Evolutionary conservation across 2,888 invertebrate species (phyloP).

Genomic region (Sepioteuthis lessoniana): DNA sequence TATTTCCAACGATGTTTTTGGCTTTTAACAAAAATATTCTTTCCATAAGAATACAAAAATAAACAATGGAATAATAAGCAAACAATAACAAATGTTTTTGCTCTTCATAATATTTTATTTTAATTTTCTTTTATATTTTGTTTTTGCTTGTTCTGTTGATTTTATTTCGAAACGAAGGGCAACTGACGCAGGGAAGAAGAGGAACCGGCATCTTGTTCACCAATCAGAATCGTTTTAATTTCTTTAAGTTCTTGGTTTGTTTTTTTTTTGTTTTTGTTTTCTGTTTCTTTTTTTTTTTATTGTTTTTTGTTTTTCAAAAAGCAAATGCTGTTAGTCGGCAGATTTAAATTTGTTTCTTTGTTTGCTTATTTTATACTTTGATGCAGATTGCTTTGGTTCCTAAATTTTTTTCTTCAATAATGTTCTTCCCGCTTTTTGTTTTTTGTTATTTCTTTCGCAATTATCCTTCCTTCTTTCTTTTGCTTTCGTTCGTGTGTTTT

Average conservation of each 20-base stretch:
- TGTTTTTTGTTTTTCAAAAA: background rate
- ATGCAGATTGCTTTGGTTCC: background rate
- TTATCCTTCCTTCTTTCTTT: background rate
- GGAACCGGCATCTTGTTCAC: background rate
- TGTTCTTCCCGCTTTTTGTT: background rate
- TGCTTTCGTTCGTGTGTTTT: background rate
- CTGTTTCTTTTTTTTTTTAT: too few species aligned
- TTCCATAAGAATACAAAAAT: background rate
- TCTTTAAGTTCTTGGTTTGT: background rate
- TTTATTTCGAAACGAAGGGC: background rate
- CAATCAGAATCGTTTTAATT: background rate
- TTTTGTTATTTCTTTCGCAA: background rate
- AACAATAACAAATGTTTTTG: background rate
- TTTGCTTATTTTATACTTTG: background rate
- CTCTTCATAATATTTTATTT: background rate
- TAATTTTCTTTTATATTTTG: background rate
- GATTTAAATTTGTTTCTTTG: background rate
- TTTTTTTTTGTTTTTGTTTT: too few species aligned
- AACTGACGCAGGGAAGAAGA: background rate
- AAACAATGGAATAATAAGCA: background rate
- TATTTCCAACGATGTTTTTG: background rate
- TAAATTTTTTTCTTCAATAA: background rate
- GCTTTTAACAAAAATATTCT: background rate
- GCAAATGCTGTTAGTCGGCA: constrained; percentile 33
- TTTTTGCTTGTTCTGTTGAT: background rate